A percentile compares a stretch with the other conserved stretches of the same genome.
Evolutionary conservation across 2,797 vertebrate species (phyloP).

Genomic region (Rhinogobio ventralis): DNA sequence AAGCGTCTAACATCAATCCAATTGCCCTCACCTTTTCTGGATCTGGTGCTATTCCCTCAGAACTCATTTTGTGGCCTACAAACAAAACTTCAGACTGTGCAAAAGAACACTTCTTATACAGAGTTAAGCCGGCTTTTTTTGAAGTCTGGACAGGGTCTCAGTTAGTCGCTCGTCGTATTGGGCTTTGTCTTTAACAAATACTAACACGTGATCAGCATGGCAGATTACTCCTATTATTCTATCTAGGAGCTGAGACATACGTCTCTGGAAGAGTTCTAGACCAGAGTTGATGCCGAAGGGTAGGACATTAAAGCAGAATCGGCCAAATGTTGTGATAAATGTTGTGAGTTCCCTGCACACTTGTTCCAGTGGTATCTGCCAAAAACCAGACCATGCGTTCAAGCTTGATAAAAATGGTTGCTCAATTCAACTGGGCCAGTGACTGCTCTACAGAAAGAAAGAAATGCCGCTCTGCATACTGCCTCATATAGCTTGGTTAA

Average conservation of each 20-base stretch:
- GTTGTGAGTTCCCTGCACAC: no score
- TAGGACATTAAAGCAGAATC: no score
- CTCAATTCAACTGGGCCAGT: not conserved
- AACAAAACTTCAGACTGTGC: conserved; percentile 13
- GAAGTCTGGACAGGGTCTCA: not conserved
- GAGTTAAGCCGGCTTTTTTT: not conserved
- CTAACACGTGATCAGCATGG: not conserved
- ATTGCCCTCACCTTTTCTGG: no score
- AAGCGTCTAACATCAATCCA: no score
- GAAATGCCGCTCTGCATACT: not conserved
- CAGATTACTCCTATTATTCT: conserved; percentile 24
- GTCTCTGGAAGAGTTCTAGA: not conserved
- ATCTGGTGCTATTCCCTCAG: not conserved
- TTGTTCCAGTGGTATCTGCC: no score
- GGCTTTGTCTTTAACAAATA: no score
- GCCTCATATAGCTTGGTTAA: not conserved
- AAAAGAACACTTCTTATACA: not conserved
- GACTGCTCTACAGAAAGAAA: conserved; percentile 4
- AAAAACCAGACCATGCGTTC: no score
- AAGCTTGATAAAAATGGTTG: no score
- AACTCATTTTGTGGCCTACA: not conserved
- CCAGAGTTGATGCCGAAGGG: no score
- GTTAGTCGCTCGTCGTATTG: no score
- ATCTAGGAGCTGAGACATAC: conserved; percentile 27
- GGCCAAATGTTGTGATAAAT: no score